Evolutionary conservation across 37 sponge, comb jelly and placozoan species (phyloP), one percentile per base, ranked within the genome.

Genomic region (Axinella damicornis): DNA sequence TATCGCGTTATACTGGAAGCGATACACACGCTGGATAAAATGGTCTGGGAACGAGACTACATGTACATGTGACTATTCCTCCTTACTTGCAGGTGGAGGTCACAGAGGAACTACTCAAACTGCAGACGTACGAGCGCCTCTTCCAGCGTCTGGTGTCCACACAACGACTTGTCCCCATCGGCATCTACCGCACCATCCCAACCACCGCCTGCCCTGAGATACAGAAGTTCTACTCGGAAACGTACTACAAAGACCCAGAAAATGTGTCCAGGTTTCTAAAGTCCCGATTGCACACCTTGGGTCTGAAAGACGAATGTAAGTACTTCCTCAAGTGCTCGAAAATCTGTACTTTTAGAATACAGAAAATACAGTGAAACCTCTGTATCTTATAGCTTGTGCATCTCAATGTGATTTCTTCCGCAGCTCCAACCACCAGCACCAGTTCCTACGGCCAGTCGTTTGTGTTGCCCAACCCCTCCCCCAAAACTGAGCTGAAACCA

Each of bases 401-500:
- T 46, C 9, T 46, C 9, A 9, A 46, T 46, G 46, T 4, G 6
- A 12, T 9, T 46, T 46, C 9, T 9, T 46, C 46, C 46, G 9
- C 46, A 46, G 46, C 46, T 9, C 9, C 46, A 9, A 46, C 46
- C 11, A 6, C 30, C 12, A 5, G 11, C 30, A 5, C 18, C 2
- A 19, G 4, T 2, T n/a, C 38, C 31, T 52, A 78, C 57, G 34
- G 19, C 39, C 89, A 89, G 74, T 77, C 77, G 27, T 89, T 83
- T 78, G 84, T 89, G 13, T 72, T 83, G 24, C 71, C 74, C 25
- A 89, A 89, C 79, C 89, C 89, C 53, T 73, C 83, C 30, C 83
- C 78, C 38, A 83, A 83, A 63, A 75, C 80, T 15, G n/a, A 71
- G 53, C 54, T 89, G 58, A 55, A 76, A 17, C 34, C 57, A 9